A percentile compares a stretch with the other conserved stretches of the same genome.
Conservation (phyloP, 2,113 vertebrate species). For the Sander lucioperca region DNA sequence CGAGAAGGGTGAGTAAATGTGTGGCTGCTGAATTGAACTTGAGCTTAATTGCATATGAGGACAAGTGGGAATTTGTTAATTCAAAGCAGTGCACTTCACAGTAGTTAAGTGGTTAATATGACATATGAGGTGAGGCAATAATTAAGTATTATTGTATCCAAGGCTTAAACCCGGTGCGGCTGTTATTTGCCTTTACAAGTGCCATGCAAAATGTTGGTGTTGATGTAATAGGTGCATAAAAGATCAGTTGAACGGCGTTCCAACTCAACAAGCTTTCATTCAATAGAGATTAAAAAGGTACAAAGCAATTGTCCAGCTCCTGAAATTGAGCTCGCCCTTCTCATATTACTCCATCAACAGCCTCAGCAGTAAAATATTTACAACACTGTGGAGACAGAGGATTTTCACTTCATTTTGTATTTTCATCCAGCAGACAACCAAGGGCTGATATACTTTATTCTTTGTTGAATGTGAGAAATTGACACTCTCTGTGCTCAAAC, state of each 20-base stretch:
- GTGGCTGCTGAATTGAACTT: conserved; percentile 24
- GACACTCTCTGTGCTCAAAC: neutral
- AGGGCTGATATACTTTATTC: neutral
- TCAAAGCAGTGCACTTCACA: conserved; percentile 1
- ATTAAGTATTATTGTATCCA: neutral
- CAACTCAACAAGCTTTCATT: neutral
- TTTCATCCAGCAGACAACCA: conserved; percentile 25
- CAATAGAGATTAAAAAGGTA: conserved; percentile 18
- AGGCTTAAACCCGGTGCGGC: too few relatives aligned
- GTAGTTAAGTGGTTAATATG: conserved; percentile 15
- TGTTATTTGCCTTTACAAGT: conserved; percentile 6
- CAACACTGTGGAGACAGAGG: neutral
- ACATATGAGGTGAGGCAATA: conserved; percentile 9
- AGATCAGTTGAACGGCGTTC: conserved; percentile 6
- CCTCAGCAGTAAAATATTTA: conserved; percentile 25
- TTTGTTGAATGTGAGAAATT: conserved; percentile 6
- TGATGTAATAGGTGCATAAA: conserved; percentile 9
- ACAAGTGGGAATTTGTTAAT: neutral
- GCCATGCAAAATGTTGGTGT: neutral
- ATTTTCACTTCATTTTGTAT: conserved; percentile 14
- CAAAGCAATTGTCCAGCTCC: neutral
- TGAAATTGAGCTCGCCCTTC: conserved; percentile 9
- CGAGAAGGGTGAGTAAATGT: conserved; percentile 1
- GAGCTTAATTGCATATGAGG: conserved; percentile 13
- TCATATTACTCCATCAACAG: conserved; percentile 19